Evolutionary conservation across 1,140 invertebrate genomes (phyloP).

Genomic region (Drepana arcuata): DNA sequence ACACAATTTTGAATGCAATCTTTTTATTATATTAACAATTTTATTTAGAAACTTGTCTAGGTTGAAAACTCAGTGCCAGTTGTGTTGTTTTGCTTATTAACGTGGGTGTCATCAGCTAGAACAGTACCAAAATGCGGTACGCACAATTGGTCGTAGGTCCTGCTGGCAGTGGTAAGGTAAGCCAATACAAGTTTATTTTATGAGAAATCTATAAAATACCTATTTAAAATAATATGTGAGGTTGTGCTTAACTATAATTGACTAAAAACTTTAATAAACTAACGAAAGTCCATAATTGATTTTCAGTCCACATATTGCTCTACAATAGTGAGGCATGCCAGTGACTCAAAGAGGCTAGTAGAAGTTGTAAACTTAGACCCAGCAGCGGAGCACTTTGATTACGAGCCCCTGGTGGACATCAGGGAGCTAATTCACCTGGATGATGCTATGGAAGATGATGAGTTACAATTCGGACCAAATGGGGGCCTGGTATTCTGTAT

Average conservation of each 20-base stretch:
- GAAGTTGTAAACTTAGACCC: constrained; percentile 98
- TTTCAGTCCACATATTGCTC: constrained; percentile 95
- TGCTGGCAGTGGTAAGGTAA: constrained; percentile 87
- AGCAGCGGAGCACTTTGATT: constrained; percentile 96
- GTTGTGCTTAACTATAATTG: too few relatives aligned
- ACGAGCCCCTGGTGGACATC: constrained; percentile 90
- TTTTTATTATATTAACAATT: too few relatives aligned
- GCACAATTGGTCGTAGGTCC: constrained; percentile 96
- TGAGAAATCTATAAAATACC: too few relatives aligned
- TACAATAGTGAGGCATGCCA: constrained; percentile 88
- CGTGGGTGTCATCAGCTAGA: too few relatives aligned
- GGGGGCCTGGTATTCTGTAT: constrained; percentile 97
- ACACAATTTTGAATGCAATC: too few relatives aligned
- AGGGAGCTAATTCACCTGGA: constrained; percentile 94
- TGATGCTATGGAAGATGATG: constrained; percentile 97
- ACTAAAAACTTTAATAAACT: too few relatives aligned
- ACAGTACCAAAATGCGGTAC: constrained; percentile 87
- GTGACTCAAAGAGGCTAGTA: constrained; percentile 80
- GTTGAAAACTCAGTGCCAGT: too few relatives aligned
- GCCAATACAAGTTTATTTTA: too few relatives aligned
- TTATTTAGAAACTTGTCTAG: too few relatives aligned
- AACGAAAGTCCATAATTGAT: too few relatives aligned
- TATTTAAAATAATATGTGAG: too few relatives aligned
- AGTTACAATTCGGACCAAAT: constrained; percentile 97
- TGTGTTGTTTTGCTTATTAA: too few relatives aligned